A percentile compares a stretch with the other conserved stretches of the same genome.
phyloP scores from a whole-genome alignment of 1,140 invertebrate species.

The Philaenus spumarius region DNA sequence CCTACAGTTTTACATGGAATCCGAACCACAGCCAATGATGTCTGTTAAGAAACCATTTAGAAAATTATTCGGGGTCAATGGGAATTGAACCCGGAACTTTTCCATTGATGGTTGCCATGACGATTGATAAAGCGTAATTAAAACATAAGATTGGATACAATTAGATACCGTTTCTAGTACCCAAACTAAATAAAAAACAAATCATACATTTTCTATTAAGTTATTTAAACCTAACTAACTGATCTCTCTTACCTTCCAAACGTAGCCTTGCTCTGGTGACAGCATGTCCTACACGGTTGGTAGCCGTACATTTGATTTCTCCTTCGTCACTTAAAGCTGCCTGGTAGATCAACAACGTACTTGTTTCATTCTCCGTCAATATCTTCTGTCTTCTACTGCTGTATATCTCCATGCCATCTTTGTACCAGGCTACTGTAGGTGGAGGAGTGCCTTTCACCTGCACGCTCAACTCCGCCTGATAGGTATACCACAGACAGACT shows the following conservation, averaged over 20 bases:
- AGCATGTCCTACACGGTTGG: slow-evolving; percentile 71
- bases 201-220: too few relatives aligned
- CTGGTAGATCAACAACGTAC: slow-evolving; percentile 74
- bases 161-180: too few relatives aligned
- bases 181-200: too few relatives aligned
- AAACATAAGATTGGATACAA: too few relatives aligned
- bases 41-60: too few relatives aligned
- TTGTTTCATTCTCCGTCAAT: slow-evolving; percentile 65
- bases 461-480: slow-evolving; percentile 68
- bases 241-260: slow-evolving; percentile 69
- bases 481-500: neutral
- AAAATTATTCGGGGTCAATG: too few relatives aligned
- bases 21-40: too few relatives aligned
- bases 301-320: slow-evolving; percentile 82
- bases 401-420: slow-evolving; percentile 79
- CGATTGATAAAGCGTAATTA: too few relatives aligned
- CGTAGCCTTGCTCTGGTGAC: slow-evolving; percentile 62
- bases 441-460: slow-evolving; percentile 72
- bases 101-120: too few relatives aligned
- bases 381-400: slow-evolving; percentile 72
- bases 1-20: too few relatives aligned
- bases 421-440: slow-evolving; percentile 90
- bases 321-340: slow-evolving; percentile 71
- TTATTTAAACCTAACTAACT: too few relatives aligned
- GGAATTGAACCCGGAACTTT: too few relatives aligned